phyloP scores from a whole-genome alignment of 2,797 vertebrate species.

The Holocentrus rufus region DNA sequence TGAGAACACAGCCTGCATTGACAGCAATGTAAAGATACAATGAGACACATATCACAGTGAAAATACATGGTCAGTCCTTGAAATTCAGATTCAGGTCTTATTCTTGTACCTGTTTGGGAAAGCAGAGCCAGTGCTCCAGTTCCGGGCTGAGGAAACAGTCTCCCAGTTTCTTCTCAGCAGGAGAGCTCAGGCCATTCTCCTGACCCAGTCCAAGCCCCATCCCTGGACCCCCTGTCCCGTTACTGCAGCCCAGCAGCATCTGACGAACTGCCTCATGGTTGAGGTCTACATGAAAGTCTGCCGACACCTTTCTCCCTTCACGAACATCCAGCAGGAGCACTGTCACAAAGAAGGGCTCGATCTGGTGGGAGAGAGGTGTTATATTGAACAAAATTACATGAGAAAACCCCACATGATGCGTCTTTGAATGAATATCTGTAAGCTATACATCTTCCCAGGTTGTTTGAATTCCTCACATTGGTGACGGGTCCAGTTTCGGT shows the following conservation, averaged over 20 bases:
- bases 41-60: background rate
- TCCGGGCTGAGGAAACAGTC: conserved; percentile 87
- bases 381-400: background rate
- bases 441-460: background rate
- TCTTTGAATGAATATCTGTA: background rate
- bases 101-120: conserved; percentile 90
- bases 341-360: conserved; percentile 95
- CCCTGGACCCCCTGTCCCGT: conserved; percentile 26
- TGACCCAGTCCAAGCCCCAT: conserved; percentile 52
- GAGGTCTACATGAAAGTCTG: conserved; percentile 95
- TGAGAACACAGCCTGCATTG: conserved; percentile 91
- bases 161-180: conserved; percentile 82
- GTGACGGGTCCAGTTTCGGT: conserved; percentile 89
- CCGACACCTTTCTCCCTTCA: conserved; percentile 93
- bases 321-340: conserved; percentile 90
- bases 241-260: conserved; percentile 76
- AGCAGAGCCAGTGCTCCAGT: conserved; percentile 91
- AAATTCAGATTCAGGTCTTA: background rate
- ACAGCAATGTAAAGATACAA: conserved; percentile 16
- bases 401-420: background rate
- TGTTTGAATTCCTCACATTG: conserved; percentile 84
- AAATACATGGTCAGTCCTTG: background rate
- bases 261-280: conserved; percentile 86
- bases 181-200: conserved; percentile 85
- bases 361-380: conserved; percentile 75